Conservation (phyloP, 2,113 vertebrate genomes). For the Pipra filicauda region DNA sequence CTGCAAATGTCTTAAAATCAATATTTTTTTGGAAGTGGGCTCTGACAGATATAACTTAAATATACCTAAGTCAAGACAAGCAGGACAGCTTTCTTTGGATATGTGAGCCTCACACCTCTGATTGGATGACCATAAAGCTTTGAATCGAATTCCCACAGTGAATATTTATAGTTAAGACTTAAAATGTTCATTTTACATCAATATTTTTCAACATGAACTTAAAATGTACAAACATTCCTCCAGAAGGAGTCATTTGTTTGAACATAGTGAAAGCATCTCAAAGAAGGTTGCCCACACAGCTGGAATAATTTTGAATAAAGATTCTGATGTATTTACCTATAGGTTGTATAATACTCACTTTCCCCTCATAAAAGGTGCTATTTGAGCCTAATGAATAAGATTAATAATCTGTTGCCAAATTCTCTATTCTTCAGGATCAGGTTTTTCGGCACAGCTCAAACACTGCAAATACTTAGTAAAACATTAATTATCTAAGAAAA, state of each 20-base stretch:
- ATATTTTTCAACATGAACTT: background rate
- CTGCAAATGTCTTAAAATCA: background rate
- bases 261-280: background rate
- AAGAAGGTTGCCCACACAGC: background rate
- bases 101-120: background rate
- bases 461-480: background rate
- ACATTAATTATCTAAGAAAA: background rate
- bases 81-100: background rate
- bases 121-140: background rate
- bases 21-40: background rate
- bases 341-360: background rate
- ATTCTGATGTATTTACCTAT: background rate
- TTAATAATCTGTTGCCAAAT: background rate
- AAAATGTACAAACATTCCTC: background rate
- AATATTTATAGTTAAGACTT: background rate
- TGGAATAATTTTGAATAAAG: conserved; percentile 24
- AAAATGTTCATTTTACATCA: conserved; percentile 11
- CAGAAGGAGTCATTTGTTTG: background rate
- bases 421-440: background rate
- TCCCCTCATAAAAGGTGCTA: background rate
- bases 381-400: background rate
- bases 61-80: background rate
- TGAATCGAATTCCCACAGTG: background rate
- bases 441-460: background rate
- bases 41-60: background rate